A percentile compares a stretch with the other conserved stretches of the same genome.
These are phyloP conservation scores for Polia nebulosa DNA, from an alignment of 2,888 invertebrate species.

Conservation along the genomic window DNA sequence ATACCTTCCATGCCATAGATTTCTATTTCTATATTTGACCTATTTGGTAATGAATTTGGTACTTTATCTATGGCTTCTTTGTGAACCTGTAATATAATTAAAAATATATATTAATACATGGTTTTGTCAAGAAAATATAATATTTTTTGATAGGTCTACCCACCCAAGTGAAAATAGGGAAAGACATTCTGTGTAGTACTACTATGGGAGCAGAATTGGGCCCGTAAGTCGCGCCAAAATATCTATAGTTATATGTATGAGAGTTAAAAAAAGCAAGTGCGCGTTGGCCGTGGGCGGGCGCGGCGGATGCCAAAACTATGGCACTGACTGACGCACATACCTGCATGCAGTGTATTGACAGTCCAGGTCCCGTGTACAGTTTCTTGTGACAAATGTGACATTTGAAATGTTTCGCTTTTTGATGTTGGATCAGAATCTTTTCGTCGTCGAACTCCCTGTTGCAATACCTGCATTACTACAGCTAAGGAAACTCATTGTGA, in stretches of 20 bases:
- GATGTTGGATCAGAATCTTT: slow-evolving; percentile 99
- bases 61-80: slow-evolving; percentile 99
- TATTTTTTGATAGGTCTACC: slow-evolving; percentile 43
- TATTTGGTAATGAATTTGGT: slow-evolving; percentile 99
- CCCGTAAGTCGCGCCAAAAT: slow-evolving; percentile 83
- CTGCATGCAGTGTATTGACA: slow-evolving; percentile 99
- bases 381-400: slow-evolving; percentile 99
- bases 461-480: slow-evolving; percentile 96
- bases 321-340: slow-evolving; percentile 88
- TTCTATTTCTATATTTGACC: slow-evolving; percentile 99
- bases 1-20: slow-evolving; percentile 99
- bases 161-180: slow-evolving; percentile 71
- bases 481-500: slow-evolving; percentile 88
- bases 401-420: slow-evolving; percentile 99
- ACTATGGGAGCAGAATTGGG: slow-evolving; percentile 78
- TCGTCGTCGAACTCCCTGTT: slow-evolving; percentile 99
- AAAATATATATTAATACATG: slow-evolving; percentile 31
- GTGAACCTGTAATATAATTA: slow-evolving; percentile 94
- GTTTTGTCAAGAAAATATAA: slow-evolving; percentile 7
- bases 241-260: slow-evolving; percentile 80
- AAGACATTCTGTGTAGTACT: slow-evolving; percentile 77
- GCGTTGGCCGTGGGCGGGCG: slow-evolving; percentile 83
- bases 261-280: slow-evolving; percentile 84
- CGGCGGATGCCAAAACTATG: slow-evolving; percentile 79
- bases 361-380: slow-evolving; percentile 99